Base-by-base conservation (phyloP, 2,888 invertebrate species). In the Chamaedrilus cognettii region DNA sequence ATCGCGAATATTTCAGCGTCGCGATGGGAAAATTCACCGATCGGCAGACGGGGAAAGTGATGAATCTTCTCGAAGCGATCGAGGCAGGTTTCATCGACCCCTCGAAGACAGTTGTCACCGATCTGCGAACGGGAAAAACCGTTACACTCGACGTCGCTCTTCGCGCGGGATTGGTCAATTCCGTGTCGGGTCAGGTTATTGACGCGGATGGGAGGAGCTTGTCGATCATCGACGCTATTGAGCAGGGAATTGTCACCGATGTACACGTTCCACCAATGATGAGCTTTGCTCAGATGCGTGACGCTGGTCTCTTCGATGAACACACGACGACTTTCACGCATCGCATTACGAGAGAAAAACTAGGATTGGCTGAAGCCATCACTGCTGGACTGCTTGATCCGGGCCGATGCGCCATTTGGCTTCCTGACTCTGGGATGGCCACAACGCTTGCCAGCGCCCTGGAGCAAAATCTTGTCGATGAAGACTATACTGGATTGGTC, bases 11-110 rank as follows among this genome's bases (percentile, higher is more conserved):
- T 4, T 73, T 73, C 26, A 91, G 65, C 49, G 82, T 85, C 50
- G 77, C 90, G 66, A 88, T 88, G 72, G 91, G 91, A 61, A 89
- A 89, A 77, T 90, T 93, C 77, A 88, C 88, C 62, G 91, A 92
- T 75, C 83, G 86, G 70, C 58, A 52, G 49, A 69, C 64, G 11
- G 90, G 90, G 63, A 90, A 90, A 79, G 90, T 91, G 76, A 86
- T 94, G 79, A 89, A 92, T 76, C 86, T 94, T 72, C 89, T 90
- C 64, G 96, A 97, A 85, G 94, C 94, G 0, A 67, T 80, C 31
- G 77, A 79, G 42, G 78, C 78, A 11, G 70, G 70, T n/a, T 42
- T 68, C 28, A 28, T 61, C 31, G 65, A 70, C 34, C 32, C 60
- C 11, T 33, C 56, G 4, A 59, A 58, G 50, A 67, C 67, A 11